A percentile compares a stretch with the other conserved stretches of the same genome.
Conservation (phyloP, 2,797 vertebrate species). For the Varecia variegata region DNA sequence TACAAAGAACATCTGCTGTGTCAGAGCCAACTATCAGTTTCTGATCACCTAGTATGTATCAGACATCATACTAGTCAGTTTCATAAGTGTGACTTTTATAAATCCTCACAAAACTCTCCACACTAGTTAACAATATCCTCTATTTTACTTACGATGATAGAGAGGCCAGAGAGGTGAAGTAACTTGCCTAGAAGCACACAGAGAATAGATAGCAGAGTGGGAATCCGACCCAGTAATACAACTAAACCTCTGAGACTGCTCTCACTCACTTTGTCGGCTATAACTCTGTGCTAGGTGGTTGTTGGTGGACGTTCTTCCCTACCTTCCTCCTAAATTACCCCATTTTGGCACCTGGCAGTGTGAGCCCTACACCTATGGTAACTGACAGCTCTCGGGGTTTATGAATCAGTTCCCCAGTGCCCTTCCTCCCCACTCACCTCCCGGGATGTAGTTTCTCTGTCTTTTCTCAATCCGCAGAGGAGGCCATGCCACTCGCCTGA, state of each 20-base stretch:
- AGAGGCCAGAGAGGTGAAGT: neutral
- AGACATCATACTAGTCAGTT: neutral
- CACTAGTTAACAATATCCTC: neutral
- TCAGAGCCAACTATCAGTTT: conserved; percentile 3
- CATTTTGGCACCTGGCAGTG: neutral
- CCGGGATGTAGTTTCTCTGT: neutral
- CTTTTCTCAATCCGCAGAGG: neutral
- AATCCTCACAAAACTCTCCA: neutral
- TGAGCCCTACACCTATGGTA: neutral
- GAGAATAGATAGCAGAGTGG: neutral
- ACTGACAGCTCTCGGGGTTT: neutral
- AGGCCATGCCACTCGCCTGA: conserved; percentile 1
- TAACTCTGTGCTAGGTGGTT: neutral
- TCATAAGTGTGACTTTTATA: neutral
- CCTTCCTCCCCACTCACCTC: neutral
- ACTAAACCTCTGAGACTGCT: neutral
- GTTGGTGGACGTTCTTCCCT: neutral
- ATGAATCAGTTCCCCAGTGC: neutral
- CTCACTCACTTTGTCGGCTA: neutral
- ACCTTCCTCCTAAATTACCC: neutral
- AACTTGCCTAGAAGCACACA: neutral
- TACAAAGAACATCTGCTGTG: neutral
- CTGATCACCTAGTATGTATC: neutral
- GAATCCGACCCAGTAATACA: neutral
- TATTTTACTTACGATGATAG: neutral